Percentiles rank a stretch among this genome's conserved stretches.
Evolutionary conservation across 2,113 vertebrate genomes (phyloP).

Genomic region (Anguilla rostrata): DNA sequence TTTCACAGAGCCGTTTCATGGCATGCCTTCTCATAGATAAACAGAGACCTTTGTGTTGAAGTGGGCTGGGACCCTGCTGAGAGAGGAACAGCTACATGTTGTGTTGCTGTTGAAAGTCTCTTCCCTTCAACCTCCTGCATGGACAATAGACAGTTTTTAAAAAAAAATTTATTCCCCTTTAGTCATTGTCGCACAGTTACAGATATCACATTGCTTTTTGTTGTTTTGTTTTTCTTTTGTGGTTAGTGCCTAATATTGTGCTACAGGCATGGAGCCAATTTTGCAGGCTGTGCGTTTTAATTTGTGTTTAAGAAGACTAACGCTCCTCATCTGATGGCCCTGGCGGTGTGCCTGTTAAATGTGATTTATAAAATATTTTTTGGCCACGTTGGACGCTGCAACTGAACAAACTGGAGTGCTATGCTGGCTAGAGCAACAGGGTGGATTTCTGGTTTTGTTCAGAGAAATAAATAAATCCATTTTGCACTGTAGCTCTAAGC

Average conservation of each 20-base stretch:
- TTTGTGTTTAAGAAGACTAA: slow-evolving; percentile 35
- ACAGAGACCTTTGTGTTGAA: slow-evolving; percentile 31
- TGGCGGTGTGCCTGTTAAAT: slow-evolving; percentile 17
- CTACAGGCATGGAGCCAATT: slow-evolving; percentile 36
- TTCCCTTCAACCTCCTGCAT: slow-evolving; percentile 48
- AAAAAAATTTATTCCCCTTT: slow-evolving; percentile 46
- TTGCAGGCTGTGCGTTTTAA: slow-evolving; percentile 44
- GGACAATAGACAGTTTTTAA: slow-evolving; percentile 56
- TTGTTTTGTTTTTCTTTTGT: not conserved
- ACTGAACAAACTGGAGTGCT: slow-evolving; percentile 17
- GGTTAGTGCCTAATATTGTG: not conserved
- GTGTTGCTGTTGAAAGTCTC: slow-evolving; percentile 34
- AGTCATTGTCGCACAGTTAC: slow-evolving; percentile 28
- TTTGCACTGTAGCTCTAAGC: slow-evolving; percentile 47
- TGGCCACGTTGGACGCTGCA: slow-evolving; percentile 18
- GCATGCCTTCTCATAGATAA: slow-evolving; percentile 39
- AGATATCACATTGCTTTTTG: not conserved
- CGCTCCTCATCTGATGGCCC: slow-evolving; percentile 13
- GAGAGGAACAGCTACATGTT: slow-evolving; percentile 47
- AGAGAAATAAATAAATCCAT: slow-evolving; percentile 45
- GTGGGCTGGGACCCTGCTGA: slow-evolving; percentile 40
- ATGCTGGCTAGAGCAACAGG: slow-evolving; percentile 37
- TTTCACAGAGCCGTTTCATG: slow-evolving; percentile 31
- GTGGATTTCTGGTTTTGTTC: slow-evolving; percentile 35
- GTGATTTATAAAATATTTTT: slow-evolving; percentile 41